Conservation (phyloP, 2,113 vertebrate genomes). For the Chaenogobius annularis region DNA sequence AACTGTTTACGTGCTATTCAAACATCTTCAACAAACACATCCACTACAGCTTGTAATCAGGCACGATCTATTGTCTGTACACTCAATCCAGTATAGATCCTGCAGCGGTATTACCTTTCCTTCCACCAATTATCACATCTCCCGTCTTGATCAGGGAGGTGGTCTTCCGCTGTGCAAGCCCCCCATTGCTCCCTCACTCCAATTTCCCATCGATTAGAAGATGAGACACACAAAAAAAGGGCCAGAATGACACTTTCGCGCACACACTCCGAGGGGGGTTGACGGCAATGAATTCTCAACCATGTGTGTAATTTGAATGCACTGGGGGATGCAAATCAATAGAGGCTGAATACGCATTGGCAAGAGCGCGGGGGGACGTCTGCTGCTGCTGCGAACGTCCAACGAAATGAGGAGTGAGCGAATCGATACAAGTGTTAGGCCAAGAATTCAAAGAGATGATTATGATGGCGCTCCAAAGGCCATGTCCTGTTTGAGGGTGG, state of each 20-base stretch:
- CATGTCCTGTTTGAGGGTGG: conserved; percentile 1
- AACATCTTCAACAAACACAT: neutral
- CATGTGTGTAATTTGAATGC: conserved; percentile 35
- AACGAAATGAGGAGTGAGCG: conserved; percentile 22
- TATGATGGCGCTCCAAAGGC: conserved; percentile 29
- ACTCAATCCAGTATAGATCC: conserved; percentile 10
- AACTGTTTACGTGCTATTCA: neutral
- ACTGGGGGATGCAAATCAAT: conserved; percentile 58
- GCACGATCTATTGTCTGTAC: neutral
- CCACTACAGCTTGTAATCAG: neutral
- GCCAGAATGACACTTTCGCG: conserved; percentile 58
- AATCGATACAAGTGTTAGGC: conserved; percentile 45
- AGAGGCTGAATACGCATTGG: conserved; percentile 59
- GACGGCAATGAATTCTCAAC: conserved; percentile 4
- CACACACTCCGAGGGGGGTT: conserved; percentile 31
- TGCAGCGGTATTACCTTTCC: conserved; percentile 11
- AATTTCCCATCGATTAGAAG: conserved; percentile 69
- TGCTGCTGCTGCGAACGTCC: conserved; percentile 19
- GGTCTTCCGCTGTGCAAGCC: conserved; percentile 6
- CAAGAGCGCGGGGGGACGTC: conserved; percentile 34
- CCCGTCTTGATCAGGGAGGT: conserved; percentile 38
- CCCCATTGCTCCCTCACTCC: conserved; percentile 15
- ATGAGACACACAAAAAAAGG: conserved; percentile 38
- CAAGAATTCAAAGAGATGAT: conserved; percentile 39
- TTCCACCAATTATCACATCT: conserved; percentile 47